Percentiles rank a stretch among this genome's conserved stretches.
Conservation (phyloP, 1,140 invertebrate genomes). For the Monomorium pharaonis region DNA sequence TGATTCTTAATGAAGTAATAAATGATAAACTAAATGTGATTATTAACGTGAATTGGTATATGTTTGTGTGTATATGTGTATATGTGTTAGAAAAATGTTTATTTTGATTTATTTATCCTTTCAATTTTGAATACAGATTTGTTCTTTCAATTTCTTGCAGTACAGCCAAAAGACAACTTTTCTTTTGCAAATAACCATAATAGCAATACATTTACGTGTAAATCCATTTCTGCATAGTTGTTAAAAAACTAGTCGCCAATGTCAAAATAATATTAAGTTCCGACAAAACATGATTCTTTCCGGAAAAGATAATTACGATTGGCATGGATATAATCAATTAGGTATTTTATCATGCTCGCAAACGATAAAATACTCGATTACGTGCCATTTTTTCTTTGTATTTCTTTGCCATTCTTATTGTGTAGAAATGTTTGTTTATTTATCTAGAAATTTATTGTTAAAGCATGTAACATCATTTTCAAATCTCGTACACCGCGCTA, state of each 20-base stretch:
- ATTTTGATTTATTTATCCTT: too few relatives aligned
- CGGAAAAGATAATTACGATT: conserved; percentile 6
- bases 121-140: too few relatives aligned
- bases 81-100: conserved; percentile 47
- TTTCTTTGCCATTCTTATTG: not conserved
- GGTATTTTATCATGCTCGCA: not conserved
- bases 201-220: not conserved
- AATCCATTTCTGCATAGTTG: not conserved
- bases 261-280: not conserved
- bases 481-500: not conserved
- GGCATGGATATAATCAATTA: conserved; percentile 15
- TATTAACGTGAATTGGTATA: conserved; percentile 56
- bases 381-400: not conserved
- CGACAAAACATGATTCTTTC: not conserved
- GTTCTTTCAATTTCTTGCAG: not conserved
- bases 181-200: too few relatives aligned
- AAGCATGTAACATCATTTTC: not conserved
- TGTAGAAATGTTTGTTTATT: conserved; percentile 5
- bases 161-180: not conserved
- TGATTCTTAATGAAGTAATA: not conserved
- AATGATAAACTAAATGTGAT: conserved; percentile 61
- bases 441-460: not conserved
- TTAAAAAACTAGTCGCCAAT: not conserved
- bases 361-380: conserved; percentile 23
- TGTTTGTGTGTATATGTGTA: not conserved